A percentile compares a stretch with the other conserved stretches of the same genome.
Conservation (phyloP, 2,113 vertebrate species). For the Stegostoma tigrinum region DNA sequence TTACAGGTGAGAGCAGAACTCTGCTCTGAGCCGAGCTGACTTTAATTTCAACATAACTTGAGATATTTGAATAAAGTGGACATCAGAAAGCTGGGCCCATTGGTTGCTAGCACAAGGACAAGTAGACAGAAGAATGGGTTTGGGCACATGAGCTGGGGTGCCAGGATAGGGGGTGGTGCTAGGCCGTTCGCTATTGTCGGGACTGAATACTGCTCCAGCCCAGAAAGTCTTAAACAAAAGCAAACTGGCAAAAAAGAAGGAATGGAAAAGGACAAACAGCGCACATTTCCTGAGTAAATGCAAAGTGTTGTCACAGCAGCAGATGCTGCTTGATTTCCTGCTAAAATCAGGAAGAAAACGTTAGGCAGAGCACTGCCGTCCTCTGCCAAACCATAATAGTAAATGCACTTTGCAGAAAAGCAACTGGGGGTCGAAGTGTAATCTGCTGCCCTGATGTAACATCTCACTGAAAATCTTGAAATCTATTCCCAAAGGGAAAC, state of each 20-base stretch:
- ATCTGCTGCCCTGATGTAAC: neutral
- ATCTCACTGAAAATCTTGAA: neutral
- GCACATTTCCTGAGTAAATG: neutral
- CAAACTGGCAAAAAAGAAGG: neutral
- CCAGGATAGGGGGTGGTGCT: too few relatives aligned
- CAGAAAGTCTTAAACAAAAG: neutral
- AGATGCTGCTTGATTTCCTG: neutral
- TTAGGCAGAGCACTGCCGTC: neutral
- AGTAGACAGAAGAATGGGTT: neutral
- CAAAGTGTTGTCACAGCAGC: neutral
- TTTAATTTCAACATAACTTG: neutral
- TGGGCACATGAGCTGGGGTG: neutral
- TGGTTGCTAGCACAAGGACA: too few relatives aligned
- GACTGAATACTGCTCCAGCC: too few relatives aligned
- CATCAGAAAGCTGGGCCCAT: too few relatives aligned
- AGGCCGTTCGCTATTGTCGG: too few relatives aligned
- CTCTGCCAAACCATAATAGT: neutral
- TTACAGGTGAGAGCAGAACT: neutral
- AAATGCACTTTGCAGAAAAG: neutral
- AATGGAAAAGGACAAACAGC: neutral
- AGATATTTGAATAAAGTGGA: neutral
- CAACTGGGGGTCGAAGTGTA: neutral
- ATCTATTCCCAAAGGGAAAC: neutral
- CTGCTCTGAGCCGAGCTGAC: neutral
- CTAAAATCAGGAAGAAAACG: neutral